Evolutionary conservation across 1,140 invertebrate species (phyloP), one percentile per base, ranked within the genome.

Genomic region (Telenomus remus): DNA sequence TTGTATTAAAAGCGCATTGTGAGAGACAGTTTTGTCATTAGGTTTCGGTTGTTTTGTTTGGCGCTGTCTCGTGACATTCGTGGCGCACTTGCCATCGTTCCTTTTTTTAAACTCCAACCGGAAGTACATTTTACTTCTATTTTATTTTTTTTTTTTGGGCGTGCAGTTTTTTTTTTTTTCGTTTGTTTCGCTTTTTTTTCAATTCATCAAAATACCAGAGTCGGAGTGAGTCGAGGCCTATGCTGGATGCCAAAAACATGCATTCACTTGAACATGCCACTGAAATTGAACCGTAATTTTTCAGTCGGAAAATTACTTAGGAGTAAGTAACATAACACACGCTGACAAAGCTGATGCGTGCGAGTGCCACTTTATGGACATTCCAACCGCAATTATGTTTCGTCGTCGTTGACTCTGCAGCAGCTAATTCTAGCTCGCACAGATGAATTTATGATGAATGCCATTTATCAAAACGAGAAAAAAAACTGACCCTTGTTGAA

Each of bases 241-340:
- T n/a, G 64, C 73, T 71, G 56, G 56, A 66, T 76, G 74, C 78
- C 77, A 70, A 66, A 79, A 72, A 70, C 77, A 79, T 72, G 63
- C 59, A 27, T 43, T 27, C 51, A 33, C 46, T 15, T 59, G 54
- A 13, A 56, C 37, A 66, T 44, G 69, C 53, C 46, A 71, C 50
- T 74, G 65, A 80, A 79, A 76, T 77, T 80, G 78, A 59, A 66
- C 68, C 73, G 82, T 66, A 80, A 83, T 82, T 83, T 81, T 81
- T 83, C 78, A 76, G 64, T 75, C 76, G 83, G 82, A 84, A 85
- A 85, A 85, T 85, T 83, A 81, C 79, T 74, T 60, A 46, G 51
- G 54, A 69, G 79, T 27, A 27, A 27, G 19, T 27, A 27, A 27
- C 19, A 27, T 76, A 73, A 80, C 79, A 76, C 72, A 76, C 79